Base-by-base conservation (phyloP, 2,888 invertebrate species). In the Melikaiella ostensackeni region DNA sequence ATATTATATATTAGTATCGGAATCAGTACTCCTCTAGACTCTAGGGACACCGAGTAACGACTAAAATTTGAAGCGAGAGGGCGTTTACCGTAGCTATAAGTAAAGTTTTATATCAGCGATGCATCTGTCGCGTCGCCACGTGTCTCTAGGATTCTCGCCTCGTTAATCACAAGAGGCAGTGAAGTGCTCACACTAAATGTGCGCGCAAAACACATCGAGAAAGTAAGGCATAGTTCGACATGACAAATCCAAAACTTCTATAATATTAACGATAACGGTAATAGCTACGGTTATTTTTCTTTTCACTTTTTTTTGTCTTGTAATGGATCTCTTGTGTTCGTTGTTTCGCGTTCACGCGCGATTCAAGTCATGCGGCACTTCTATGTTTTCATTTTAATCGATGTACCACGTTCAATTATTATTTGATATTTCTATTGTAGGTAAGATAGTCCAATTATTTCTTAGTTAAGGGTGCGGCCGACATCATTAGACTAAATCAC, bases 91-190 rank as follows among this genome's bases (percentile, higher is more conserved):
- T 90, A 90, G 86, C 74, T 84, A 82, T 90, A 89, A 90, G 89
- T 87, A 87, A 89, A 89, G 83, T 90, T 90, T 90, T 91, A 88
- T 91, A 90, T 89, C 90, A 88, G 88, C 88, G 89, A 84, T 89
- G 89, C 88, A 87, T 88, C 84, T 82, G 79, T 82, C 83, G 85
- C 87, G 86, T 87, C 84, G 82, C 83, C 86, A 86, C 85, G 75
- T 83, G 83, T 87, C 84, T 82, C 86, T 84, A 86, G 85, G 83
- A 78, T 83, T 82, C 81, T 81, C 74, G 84, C 82, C 81, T 81
- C 83, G 74, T 78, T 77, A 84, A 82, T 80, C 74, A 79, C 62
- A 79, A 80, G 81, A 77, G 80, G 83, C 82, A 78, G 59, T 21
- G 6, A 27, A 59, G 59, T 27, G 59, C 76, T 79, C 75, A 74